These are phyloP conservation scores for Plemyria rubiginata DNA, from an alignment of 2,888 invertebrate species.

Conservation along the genomic window DNA sequence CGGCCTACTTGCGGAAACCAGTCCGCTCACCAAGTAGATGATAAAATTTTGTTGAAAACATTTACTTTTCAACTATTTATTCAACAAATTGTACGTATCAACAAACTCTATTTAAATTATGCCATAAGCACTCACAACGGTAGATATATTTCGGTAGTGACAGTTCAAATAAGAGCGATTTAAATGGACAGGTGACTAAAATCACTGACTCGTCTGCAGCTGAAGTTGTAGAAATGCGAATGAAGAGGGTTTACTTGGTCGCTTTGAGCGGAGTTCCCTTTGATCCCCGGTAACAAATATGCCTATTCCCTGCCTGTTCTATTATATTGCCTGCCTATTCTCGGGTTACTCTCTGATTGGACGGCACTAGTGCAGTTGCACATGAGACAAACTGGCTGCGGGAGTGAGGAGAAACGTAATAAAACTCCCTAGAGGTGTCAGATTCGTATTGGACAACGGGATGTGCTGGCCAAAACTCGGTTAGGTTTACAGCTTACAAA, in stretches of 20 bases:
- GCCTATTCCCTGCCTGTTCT: no score
- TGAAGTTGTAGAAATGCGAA: constrained; percentile 13
- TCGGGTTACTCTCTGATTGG: constrained; percentile 16
- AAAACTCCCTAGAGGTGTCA: not conserved
- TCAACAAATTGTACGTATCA: no score
- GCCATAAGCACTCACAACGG: no score
- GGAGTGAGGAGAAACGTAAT: not conserved
- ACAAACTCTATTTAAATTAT: no score
- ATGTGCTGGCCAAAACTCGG: no score
- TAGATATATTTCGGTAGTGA: no score
- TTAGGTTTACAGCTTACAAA: no score
- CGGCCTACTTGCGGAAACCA: no score
- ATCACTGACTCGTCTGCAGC: constrained; percentile 2
- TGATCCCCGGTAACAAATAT: constrained; percentile 17
- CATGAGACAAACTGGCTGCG: not conserved
- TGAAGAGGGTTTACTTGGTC: constrained; percentile 21
- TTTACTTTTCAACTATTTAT: no score
- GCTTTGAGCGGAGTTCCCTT: constrained; percentile 19
- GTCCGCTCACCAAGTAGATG: no score
- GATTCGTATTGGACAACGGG: not conserved
- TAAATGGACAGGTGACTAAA: constrained; percentile 2
- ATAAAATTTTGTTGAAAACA: no score
- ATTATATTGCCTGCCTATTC: no score
- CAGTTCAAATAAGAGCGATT: not conserved
- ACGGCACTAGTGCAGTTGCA: constrained; percentile 10